Evolutionary conservation across 92 coral and sea anemone species (phyloP), one percentile per base, ranked within the genome.

Genomic region (Actinernus sp.): DNA sequence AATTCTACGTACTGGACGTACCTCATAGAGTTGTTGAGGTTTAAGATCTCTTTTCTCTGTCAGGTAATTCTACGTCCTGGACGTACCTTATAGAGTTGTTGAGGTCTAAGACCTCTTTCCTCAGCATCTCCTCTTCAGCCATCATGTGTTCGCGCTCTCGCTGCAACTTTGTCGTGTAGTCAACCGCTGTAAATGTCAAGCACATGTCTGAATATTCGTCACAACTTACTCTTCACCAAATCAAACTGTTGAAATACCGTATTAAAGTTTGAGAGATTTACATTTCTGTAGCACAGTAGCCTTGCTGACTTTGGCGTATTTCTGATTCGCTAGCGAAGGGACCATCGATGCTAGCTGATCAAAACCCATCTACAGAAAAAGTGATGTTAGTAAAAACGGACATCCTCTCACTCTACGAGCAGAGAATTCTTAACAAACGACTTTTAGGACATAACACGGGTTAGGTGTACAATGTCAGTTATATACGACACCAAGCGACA

Each of bases 101-200:
- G 9, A 95, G 84, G 12, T 77, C 86, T 45, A 87, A 90, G 31
- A 88, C 84, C 52, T 95, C 95, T 36, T 78, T 76, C 65, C 78
- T 49, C 12, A 95, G 76, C 68, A 65, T 49, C 23, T 86, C 97
- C 20, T 84, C 86, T 65, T 95, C 99, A 1, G 84, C 89, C 26
- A 53, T 49, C 87, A 87, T 88, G 49, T 27, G 31, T 8, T 84
- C 89, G 24, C 82, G 71, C 57, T 95, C 99, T 1, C 87, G 83
- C 79, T 94, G 98, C 3, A 94, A 76, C 68, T 87, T 92, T 45
- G 78, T 53, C 1, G 92, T 91, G 71, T 86, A 94, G 16, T 94
- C 98, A 50, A 86, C 93, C 33, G 98, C 98, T 94, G 55, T n/a
- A 44, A n/a, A n/a, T n/a, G n/a, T n/a, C n/a, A n/a, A n/a, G n/a